Percentiles rank a stretch among this genome's conserved stretches.
Conservation (phyloP, 2,888 invertebrate genomes). For the Leucophora obtusa region DNA sequence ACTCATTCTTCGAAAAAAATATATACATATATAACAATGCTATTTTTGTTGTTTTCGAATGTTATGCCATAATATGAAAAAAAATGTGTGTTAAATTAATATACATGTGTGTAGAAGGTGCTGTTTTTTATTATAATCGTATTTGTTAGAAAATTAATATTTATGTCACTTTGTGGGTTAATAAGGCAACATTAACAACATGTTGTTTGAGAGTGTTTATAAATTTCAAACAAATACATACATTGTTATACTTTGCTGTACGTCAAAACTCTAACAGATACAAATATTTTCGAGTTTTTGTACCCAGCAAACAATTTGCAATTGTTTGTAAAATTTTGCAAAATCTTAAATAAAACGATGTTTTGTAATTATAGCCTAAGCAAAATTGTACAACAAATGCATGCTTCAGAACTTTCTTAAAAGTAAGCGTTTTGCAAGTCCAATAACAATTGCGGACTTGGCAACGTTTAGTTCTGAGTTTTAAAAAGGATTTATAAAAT, state of each 20-base stretch:
- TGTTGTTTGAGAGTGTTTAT: conserved; percentile 34
- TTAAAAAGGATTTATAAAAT: too few species aligned
- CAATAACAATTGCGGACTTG: too few species aligned
- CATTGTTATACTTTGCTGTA: background rate
- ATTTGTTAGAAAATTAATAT: conserved; percentile 57
- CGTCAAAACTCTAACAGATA: background rate
- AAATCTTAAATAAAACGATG: too few species aligned
- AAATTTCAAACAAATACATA: conserved; percentile 3
- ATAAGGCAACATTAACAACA: conserved; percentile 69
- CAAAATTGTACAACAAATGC: too few species aligned
- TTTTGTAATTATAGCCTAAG: too few species aligned
- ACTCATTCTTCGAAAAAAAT: conserved; percentile 12
- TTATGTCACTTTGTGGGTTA: conserved; percentile 68
- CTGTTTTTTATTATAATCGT: conserved; percentile 20
- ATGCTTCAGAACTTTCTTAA: too few species aligned
- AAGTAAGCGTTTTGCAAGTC: too few species aligned
- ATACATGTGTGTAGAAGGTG: background rate
- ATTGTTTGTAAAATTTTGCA: too few species aligned
- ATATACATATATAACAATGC: background rate
- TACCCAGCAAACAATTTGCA: too few species aligned
- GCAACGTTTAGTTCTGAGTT: too few species aligned
- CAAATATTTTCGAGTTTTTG: background rate
- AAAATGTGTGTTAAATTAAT: background rate
- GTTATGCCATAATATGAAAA: background rate
- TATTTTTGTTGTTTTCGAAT: conserved; percentile 18